Evolutionary conservation across 2,113 vertebrate species (phyloP).

Genomic region (Corvus cornix): DNA sequence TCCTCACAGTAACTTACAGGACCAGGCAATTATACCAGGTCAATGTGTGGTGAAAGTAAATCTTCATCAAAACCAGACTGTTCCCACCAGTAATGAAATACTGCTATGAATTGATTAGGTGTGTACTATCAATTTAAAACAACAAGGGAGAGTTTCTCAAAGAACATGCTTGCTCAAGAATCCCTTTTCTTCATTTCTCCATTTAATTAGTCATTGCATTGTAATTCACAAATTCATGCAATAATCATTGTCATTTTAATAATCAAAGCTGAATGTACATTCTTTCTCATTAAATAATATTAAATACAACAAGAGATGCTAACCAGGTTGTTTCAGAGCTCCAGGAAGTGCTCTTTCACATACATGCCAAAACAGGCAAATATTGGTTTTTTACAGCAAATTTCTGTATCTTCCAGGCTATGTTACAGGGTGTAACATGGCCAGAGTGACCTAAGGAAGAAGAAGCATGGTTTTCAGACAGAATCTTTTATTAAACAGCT

Average conservation of each 20-base stretch:
- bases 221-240: conserved; percentile 51
- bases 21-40: background rate
- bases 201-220: conserved; percentile 48
- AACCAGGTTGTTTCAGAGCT: conserved; percentile 9
- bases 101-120: background rate
- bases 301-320: conserved; percentile 20
- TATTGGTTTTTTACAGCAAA: background rate
- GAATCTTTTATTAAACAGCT: background rate
- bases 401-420: background rate
- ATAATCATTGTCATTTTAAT: conserved; percentile 43
- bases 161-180: conserved; percentile 43
- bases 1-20: background rate
- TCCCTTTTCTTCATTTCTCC: conserved; percentile 52
- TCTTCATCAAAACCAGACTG: conserved; percentile 5
- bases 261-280: conserved; percentile 25
- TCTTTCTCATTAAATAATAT: conserved; percentile 17
- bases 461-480: background rate
- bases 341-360: conserved; percentile 11
- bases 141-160: conserved; percentile 1
- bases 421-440: background rate
- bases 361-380: background rate
- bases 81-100: conserved; percentile 6
- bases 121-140: background rate
- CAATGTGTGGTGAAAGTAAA: background rate
- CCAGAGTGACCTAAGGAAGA: background rate